Conservation (phyloP, 37 sponge, comb jelly and placozoan species). For the Corticium candelabrum region DNA sequence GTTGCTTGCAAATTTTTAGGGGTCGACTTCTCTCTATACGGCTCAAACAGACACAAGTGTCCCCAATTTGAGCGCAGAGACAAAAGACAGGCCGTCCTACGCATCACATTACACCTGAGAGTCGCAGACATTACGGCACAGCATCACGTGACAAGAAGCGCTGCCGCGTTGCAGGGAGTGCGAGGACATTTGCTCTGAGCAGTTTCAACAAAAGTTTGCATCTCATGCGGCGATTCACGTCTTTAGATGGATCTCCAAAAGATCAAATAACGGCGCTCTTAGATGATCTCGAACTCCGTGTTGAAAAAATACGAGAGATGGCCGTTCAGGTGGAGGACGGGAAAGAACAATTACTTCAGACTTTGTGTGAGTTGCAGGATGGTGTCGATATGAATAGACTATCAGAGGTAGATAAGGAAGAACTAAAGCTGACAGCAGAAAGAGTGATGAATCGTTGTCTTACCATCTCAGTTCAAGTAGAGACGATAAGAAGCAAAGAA, state of each 20-base stretch:
- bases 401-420: background rate
- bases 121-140: no score
- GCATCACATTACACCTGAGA: no score
- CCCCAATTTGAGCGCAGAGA: no score
- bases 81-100: no score
- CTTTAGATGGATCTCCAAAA: background rate
- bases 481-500: background rate
- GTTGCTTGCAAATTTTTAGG: no score
- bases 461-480: background rate
- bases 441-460: background rate
- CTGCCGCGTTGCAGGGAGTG: no score
- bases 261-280: background rate
- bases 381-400: background rate
- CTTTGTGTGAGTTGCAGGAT: background rate
- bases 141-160: no score
- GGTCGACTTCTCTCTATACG: no score
- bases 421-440: background rate
- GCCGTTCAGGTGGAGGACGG: background rate
- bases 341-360: background rate
- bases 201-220: no score
- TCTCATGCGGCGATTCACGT: no score
- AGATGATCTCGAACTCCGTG: background rate
- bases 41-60: no score
- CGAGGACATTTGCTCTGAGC: no score
- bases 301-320: background rate